Base-by-base conservation (phyloP, 2,888 invertebrate species). In the Tyria jacobaeae region DNA sequence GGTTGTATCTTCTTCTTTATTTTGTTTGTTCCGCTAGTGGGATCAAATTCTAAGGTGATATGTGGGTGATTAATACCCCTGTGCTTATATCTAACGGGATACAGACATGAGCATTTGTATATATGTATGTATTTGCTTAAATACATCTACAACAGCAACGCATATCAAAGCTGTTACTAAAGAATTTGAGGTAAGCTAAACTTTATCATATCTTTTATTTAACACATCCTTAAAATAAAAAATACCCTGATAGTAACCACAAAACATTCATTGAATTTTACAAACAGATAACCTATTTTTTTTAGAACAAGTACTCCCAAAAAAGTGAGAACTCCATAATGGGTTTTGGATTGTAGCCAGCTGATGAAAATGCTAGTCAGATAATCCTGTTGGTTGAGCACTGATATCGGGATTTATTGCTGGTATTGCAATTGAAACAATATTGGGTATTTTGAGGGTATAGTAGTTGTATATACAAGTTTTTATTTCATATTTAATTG, bases 251-350 rank as follows among this genome's bases (percentile, higher is more conserved):
- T 17, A 39, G 27, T 54, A 44, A 52, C 52, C 44, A 58, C 51
- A 44, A 14, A 31, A 17, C 47, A 35, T 53, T 60, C 31, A 56
- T 51, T 56, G 55, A 54, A 55, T 50, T 61, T 51, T 52, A 57
- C 60, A 39, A 37, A 60, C 51, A 57, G 56, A 44, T 60, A 58
- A 39, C 54, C 49, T 49, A 60, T 34, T 59, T 59, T 47, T 21
- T 56, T 60, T 63, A 39, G n/a, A 52, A 51, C 57, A 62, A 34
- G 66, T 57, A 49, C 31, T 50, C 51, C 66, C 56, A 72, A 81
- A 82, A 82, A 81, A 78, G 69, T 74, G 76, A 71, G 75, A 80
- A 77, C 65, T 80, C 78, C 72, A 70, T 82, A 81, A 83, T 78
- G 76, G 76, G 72, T 73, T 78, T 76, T 83, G 83, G 83, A 84